phyloP scores from a whole-genome alignment of 53 echinoderm and acorn worm genomes.

The Mesocentrotus franciscanus region DNA sequence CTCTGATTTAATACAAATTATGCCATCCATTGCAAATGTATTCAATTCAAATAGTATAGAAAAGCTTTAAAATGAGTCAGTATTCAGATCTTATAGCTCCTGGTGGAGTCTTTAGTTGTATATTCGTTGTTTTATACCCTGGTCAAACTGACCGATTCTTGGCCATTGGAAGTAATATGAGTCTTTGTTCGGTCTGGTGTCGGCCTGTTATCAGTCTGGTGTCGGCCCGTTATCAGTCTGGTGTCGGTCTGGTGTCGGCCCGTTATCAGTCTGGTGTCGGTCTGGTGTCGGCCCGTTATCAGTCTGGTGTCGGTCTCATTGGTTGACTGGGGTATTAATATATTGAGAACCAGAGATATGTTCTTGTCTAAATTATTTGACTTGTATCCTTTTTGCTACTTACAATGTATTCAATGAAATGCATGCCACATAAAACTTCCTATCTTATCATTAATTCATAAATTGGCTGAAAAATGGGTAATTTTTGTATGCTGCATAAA shows the following conservation, averaged over 20 bases:
- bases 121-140: background rate
- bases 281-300: too few relatives aligned
- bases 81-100: background rate
- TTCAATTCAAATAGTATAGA: background rate
- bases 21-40: conserved; percentile 3
- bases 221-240: too few relatives aligned
- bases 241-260: too few relatives aligned
- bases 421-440: background rate
- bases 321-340: background rate
- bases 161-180: too few relatives aligned
- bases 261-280: too few relatives aligned
- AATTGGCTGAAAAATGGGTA: conserved; percentile 27
- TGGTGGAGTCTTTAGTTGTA: background rate
- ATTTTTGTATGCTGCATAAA: conserved; percentile 7
- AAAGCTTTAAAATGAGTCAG: conserved; percentile 15
- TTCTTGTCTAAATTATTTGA: background rate
- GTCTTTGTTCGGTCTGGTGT: too few relatives aligned
- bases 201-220: too few relatives aligned
- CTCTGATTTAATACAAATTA: background rate
- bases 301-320: too few relatives aligned
- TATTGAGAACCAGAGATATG: background rate
- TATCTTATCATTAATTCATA: background rate
- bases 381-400: background rate
- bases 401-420: background rate
- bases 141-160: too few relatives aligned